Evolutionary conservation across 2,113 vertebrate species (phyloP).

Genomic region (Rhadina sibilatrix): DNA sequence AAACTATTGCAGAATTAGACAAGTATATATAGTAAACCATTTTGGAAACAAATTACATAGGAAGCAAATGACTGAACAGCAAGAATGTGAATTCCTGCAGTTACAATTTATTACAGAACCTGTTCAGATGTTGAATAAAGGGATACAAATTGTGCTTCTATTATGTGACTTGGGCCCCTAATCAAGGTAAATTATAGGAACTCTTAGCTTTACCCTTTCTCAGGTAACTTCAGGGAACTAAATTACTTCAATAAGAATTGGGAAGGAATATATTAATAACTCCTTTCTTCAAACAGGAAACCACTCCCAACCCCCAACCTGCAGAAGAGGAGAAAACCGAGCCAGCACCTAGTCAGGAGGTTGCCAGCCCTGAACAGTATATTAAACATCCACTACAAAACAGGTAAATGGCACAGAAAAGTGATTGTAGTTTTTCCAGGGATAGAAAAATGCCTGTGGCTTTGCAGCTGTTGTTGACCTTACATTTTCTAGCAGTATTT

Average conservation of each 20-base stretch:
- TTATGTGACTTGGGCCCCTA: not conserved
- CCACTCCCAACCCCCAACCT: conserved; percentile 81
- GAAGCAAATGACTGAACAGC: not conserved
- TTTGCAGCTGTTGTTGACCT: not conserved
- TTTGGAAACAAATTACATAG: not conserved
- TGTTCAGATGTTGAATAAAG: not conserved
- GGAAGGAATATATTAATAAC: not conserved
- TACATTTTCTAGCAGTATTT: not conserved
- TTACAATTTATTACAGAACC: not conserved
- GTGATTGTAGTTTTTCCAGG: not conserved
- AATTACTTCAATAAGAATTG: not conserved
- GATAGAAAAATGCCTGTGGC: not conserved
- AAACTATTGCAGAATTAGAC: not conserved
- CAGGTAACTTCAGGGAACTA: not conserved
- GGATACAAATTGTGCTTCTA: not conserved
- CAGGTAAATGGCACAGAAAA: conserved; percentile 74
- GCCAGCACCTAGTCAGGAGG: conserved; percentile 78
- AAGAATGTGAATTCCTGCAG: not conserved
- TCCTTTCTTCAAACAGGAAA: conserved; percentile 76
- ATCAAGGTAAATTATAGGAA: not conserved
- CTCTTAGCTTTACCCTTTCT: not conserved
- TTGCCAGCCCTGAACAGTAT: conserved; percentile 87
- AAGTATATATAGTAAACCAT: not conserved
- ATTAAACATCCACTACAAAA: conserved; percentile 98
- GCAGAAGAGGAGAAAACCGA: conserved; percentile 85